Percentiles rank a stretch among this genome's conserved stretches.
phyloP scores from a whole-genome alignment of 2,113 vertebrate species.

The Hyaena hyaena region DNA sequence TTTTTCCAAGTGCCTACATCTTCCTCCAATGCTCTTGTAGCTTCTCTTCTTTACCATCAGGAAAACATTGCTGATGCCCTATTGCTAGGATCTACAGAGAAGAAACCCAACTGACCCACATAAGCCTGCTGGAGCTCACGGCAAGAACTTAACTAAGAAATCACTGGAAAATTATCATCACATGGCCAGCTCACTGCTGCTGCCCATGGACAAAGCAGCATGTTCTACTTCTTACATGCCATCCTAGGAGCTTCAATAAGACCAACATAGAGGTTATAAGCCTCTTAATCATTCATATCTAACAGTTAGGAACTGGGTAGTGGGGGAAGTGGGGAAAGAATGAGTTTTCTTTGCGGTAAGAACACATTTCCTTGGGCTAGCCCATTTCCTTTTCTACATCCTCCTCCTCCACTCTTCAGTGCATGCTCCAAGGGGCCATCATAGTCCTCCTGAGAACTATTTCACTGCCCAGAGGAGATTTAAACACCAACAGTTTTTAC shows the following conservation, averaged over 20 bases:
- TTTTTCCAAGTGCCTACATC: neutral
- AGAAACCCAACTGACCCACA: neutral
- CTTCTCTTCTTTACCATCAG: neutral
- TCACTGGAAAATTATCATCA: neutral
- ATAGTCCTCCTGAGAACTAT: neutral
- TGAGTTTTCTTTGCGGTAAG: neutral
- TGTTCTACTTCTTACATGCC: neutral
- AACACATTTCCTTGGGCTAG: neutral
- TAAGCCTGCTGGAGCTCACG: neutral
- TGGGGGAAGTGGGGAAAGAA: neutral
- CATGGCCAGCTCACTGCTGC: neutral
- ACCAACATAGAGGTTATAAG: neutral
- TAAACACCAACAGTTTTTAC: neutral
- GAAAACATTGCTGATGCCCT: neutral
- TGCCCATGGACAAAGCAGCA: neutral
- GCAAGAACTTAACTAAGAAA: conserved; percentile 1
- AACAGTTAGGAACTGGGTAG: neutral
- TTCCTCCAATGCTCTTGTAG: neutral
- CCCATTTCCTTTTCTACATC: neutral
- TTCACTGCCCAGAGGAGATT: neutral
- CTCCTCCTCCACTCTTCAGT: neutral
- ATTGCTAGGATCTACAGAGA: neutral
- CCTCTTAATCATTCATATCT: neutral
- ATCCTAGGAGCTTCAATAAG: neutral
- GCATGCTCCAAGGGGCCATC: neutral